Evolutionary conservation across 2,113 vertebrate genomes (phyloP), one percentile per base, ranked within the genome.

Genomic region (Notechis scutatus): DNA sequence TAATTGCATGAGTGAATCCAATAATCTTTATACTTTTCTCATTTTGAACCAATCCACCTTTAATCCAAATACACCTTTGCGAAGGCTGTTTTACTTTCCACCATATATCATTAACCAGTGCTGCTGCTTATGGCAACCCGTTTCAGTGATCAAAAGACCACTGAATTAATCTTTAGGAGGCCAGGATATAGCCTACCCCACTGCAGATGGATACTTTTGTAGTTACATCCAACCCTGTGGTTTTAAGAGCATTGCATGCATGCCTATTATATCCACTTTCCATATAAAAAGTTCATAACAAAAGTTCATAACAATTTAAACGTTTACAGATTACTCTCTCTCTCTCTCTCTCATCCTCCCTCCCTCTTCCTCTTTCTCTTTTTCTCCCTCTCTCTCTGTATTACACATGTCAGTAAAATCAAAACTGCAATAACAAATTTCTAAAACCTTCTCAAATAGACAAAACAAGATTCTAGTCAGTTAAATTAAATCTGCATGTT

Each of bases 391-490:
- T 11, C 57, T 21, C 39, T 29, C 61, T 7, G 54, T 74, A 29
- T 34, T 61, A 61, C 10, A 26, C 26, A 55, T 89, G 61, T 56
- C 61, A 81, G 47, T 56, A 61, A 56, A 92, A 92, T 85, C 52
- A 57, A 81, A 92, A 34, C 21, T 26, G 10, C 26, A 57, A 26
- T 10, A 89, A 57, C 52, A 55, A 45, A 47, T 92, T 61, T 88
- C 39, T 39, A 21, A 57, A 92, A 89, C 24, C n/a, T 14, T 61
- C 12, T 45, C 7, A 88, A 89, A 81, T 21, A 92, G 45, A 45
- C 29, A 42, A 54, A 88, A 89, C 92, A 89, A 50, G 52, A 81
- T 92, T 81, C 24, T 47, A 85, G 89, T 89, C 87, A 89, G 64
- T 47, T 89, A 55, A 88, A 88, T 74, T 45, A 74, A 89, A 86